Conservation (phyloP, 2,797 vertebrate genomes). For the Enteromius radiatus region DNA sequence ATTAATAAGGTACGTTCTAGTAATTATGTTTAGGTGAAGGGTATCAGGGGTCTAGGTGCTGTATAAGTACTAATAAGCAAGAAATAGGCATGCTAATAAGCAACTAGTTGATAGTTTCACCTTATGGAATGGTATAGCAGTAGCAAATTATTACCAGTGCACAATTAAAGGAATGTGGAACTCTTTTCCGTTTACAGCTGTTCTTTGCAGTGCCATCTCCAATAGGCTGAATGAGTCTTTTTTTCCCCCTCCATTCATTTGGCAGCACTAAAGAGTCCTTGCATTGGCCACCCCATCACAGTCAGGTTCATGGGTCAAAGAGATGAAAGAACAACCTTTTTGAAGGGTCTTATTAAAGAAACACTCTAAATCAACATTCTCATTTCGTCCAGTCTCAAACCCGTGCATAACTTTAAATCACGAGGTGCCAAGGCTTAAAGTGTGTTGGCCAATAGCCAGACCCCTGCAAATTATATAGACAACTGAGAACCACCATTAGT, state of each 20-base stretch:
- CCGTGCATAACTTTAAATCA: conserved; percentile 45
- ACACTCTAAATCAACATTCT: conserved; percentile 40
- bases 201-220: conserved; percentile 29
- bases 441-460: conserved; percentile 27
- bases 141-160: conserved; percentile 27
- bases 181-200: conserved; percentile 4
- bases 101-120: background rate
- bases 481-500: background rate
- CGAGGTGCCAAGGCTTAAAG: conserved; percentile 32
- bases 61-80: background rate
- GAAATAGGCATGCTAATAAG: background rate
- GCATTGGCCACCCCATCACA: conserved; percentile 21
- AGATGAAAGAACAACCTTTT: conserved; percentile 44
- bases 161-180: conserved; percentile 48
- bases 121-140: conserved; percentile 38
- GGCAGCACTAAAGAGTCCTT: background rate
- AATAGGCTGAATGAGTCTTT: conserved; percentile 12
- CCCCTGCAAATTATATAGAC: background rate
- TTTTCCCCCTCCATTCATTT: background rate
- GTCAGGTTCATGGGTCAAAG: conserved; percentile 22
- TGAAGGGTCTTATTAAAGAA: conserved; percentile 47
- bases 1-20: too few relatives aligned
- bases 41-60: background rate
- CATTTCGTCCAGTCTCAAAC: conserved; percentile 21
- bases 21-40: background rate